phyloP scores from a whole-genome alignment of 1,140 invertebrate genomes.

The Sipha flava region DNA sequence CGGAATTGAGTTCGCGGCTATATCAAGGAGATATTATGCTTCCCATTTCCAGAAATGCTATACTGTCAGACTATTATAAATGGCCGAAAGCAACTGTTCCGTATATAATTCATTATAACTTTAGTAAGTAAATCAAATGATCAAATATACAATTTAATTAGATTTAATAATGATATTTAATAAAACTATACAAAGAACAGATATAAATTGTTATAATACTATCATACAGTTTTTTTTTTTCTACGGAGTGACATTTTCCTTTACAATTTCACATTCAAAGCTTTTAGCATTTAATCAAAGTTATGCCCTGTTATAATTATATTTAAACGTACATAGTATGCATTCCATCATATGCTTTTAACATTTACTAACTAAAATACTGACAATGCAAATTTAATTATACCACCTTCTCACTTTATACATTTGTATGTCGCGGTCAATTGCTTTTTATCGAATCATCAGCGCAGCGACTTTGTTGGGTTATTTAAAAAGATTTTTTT shows the following conservation, averaged over 20 bases:
- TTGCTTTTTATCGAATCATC: no score
- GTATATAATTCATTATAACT: conserved; percentile 36
- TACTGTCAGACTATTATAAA: conserved; percentile 34
- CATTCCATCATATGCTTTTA: neutral
- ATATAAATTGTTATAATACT: no score
- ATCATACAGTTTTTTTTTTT: neutral
- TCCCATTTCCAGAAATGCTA: conserved; percentile 34
- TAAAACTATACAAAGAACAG: neutral
- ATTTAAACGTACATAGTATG: neutral
- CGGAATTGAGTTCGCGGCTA: conserved; percentile 36
- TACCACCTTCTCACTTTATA: no score
- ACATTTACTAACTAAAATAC: no score
- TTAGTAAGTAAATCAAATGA: conserved; percentile 33
- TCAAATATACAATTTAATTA: no score
- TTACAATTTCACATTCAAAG: neutral
- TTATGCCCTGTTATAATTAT: neutral
- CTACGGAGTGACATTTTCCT: no score
- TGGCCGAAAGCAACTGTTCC: conserved; percentile 37
- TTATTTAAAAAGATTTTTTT: no score
- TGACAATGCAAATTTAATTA: no score
- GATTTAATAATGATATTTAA: neutral
- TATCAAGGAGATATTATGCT: conserved; percentile 39
- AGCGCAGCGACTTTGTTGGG: no score
- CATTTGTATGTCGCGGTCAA: neutral
- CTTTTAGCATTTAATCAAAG: neutral